These are phyloP conservation scores for Palaemon carinicauda DNA, from an alignment of 1,140 invertebrate species.

Conservation along the genomic window DNA sequence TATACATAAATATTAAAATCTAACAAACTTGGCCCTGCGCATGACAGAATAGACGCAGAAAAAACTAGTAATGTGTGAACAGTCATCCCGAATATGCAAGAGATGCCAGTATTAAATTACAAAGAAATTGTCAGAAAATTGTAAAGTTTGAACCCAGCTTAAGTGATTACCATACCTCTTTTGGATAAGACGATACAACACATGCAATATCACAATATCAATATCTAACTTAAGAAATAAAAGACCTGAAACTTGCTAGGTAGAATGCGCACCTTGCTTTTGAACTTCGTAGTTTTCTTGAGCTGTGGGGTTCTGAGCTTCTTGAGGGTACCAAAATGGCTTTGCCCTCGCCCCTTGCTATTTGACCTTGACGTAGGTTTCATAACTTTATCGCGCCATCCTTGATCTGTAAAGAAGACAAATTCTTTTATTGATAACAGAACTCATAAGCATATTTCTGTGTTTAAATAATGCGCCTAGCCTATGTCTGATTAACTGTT, in stretches of 20 bases:
- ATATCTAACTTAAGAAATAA: neutral
- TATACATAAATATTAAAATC: too few relatives aligned
- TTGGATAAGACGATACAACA: neutral
- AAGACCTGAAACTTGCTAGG: too few relatives aligned
- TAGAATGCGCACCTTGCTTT: slow-evolving; percentile 26
- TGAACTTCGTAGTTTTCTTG: slow-evolving; percentile 46
- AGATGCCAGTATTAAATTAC: too few relatives aligned
- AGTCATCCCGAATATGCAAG: too few relatives aligned
- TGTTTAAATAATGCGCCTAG: too few relatives aligned
- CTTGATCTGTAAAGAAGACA: neutral
- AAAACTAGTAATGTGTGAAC: too few relatives aligned
- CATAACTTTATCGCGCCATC: slow-evolving; percentile 36
- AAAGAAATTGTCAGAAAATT: too few relatives aligned
- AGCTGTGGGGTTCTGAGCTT: slow-evolving; percentile 6
- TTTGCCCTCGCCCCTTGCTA: slow-evolving; percentile 39
- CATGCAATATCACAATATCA: neutral
- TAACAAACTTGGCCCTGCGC: too few relatives aligned
- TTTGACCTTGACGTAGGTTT: slow-evolving; percentile 17
- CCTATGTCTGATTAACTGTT: too few relatives aligned
- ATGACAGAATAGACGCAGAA: too few relatives aligned
- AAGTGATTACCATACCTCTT: neutral
- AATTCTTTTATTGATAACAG: neutral
- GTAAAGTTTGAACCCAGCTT: too few relatives aligned
- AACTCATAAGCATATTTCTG: too few relatives aligned
- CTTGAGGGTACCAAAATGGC: neutral